These are phyloP conservation scores for Prunella himalayana DNA, from an alignment of 2,113 vertebrate genomes.

Conservation along the genomic window DNA sequence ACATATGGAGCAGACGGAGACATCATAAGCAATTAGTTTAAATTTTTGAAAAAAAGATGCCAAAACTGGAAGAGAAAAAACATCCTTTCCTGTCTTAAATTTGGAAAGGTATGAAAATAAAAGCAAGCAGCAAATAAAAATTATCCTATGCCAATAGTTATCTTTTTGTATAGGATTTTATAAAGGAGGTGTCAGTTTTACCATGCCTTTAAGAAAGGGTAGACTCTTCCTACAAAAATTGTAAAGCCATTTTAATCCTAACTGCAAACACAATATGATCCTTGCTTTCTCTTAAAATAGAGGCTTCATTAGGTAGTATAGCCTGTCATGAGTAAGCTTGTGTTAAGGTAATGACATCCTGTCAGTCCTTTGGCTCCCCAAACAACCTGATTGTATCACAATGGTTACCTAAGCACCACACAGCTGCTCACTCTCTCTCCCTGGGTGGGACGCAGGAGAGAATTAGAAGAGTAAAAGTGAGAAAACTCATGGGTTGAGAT, in stretches of 20 bases:
- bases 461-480: neutral
- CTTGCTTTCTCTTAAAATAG: neutral
- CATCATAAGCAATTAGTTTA: neutral
- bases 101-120: neutral
- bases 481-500: neutral
- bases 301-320: neutral
- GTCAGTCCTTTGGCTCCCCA: neutral
- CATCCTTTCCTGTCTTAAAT: neutral
- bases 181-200: neutral
- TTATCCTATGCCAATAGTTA: fast-evolving
- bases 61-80: neutral
- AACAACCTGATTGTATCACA: neutral
- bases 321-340: neutral
- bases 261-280: neutral
- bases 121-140: neutral
- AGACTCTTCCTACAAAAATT: neutral
- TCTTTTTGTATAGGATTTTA: neutral
- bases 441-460: fast-evolving
- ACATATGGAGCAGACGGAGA: neutral
- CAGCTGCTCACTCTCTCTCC: neutral
- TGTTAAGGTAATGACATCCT: neutral
- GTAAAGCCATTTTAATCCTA: neutral
- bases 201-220: neutral
- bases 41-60: neutral
- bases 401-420: neutral